Percentiles rank a stretch among this genome's conserved stretches.
These are phyloP conservation scores for Neodiprion fabricii DNA, from an alignment of 1,140 invertebrate species.

Conservation along the genomic window DNA sequence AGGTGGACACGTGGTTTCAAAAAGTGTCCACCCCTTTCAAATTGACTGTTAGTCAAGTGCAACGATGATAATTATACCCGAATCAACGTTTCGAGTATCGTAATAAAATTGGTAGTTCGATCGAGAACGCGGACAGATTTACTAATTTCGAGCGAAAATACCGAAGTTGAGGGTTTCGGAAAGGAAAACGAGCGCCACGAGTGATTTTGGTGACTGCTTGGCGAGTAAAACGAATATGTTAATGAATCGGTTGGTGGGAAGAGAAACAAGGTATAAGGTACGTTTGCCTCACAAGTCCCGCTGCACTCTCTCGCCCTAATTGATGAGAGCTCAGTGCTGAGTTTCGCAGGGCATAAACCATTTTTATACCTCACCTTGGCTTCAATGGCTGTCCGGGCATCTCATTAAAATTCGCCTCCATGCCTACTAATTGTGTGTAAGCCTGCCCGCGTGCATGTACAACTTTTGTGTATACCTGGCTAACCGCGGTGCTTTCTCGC, in stretches of 20 bases:
- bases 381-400: not conserved
- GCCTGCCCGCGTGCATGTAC: not conserved
- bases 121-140: too few species aligned
- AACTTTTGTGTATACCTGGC: not conserved
- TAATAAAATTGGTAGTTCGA: too few species aligned
- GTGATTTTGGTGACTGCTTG: not conserved
- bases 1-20: too few species aligned
- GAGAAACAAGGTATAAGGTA: not conserved
- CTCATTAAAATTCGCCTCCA: constrained; percentile 5
- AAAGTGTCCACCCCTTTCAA: too few species aligned
- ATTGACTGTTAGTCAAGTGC: too few species aligned
- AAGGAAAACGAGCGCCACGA: too few species aligned
- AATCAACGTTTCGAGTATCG: too few species aligned
- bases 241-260: not conserved
- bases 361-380: constrained; percentile 5
- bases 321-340: not conserved
- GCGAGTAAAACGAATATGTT: not conserved
- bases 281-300: too few species aligned
- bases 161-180: too few species aligned
- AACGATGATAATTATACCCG: too few species aligned
- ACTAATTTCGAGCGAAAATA: too few species aligned
- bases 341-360: constrained; percentile 5
- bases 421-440: not conserved
- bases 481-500: too few species aligned
- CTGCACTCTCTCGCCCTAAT: not conserved